phyloP scores from a whole-genome alignment of 2,888 invertebrate species.

The Nemotelus pantherinus region DNA sequence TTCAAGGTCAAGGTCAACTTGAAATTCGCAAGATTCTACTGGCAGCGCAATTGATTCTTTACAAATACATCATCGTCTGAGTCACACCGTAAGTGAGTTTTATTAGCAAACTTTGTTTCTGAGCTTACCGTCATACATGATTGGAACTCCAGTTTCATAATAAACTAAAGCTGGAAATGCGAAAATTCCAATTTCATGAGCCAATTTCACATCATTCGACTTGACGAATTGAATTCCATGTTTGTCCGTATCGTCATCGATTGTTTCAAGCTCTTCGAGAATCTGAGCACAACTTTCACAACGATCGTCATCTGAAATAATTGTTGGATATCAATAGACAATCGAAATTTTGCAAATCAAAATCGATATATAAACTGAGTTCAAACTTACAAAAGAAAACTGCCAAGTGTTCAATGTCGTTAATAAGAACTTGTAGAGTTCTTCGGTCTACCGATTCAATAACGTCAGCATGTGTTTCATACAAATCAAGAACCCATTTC shows the following conservation, averaged over 20 bases:
- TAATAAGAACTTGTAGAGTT: conserved; percentile 86
- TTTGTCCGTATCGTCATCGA: conserved; percentile 91
- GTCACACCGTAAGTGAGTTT: no score
- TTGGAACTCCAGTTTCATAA: conserved; percentile 92
- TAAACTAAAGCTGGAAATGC: conserved; percentile 92
- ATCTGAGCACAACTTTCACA: conserved; percentile 87
- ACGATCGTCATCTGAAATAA: conserved; percentile 77
- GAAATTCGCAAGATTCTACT: no score
- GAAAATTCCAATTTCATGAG: conserved; percentile 91
- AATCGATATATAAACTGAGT: background rate
- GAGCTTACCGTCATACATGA: conserved; percentile 91
- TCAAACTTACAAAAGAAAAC: conserved; percentile 86
- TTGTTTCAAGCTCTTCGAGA: conserved; percentile 88
- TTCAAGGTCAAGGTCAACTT: no score
- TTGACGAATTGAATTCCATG: conserved; percentile 94
- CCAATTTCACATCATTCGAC: conserved; percentile 87
- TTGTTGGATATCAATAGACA: conserved; percentile 30
- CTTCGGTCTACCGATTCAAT: conserved; percentile 92
- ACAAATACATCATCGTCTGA: no score
- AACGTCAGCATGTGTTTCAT: conserved; percentile 85
- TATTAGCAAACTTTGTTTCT: no score
- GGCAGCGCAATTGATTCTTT: no score
- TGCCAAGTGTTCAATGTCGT: conserved; percentile 90
- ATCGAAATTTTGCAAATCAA: conserved; percentile 4
- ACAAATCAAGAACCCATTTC: conserved; percentile 88